Percentiles rank a stretch among this genome's conserved stretches.
These are phyloP conservation scores for Melanotaenia parkinsoni DNA, from an alignment of 2,797 vertebrate genomes.

Conservation along the genomic window DNA sequence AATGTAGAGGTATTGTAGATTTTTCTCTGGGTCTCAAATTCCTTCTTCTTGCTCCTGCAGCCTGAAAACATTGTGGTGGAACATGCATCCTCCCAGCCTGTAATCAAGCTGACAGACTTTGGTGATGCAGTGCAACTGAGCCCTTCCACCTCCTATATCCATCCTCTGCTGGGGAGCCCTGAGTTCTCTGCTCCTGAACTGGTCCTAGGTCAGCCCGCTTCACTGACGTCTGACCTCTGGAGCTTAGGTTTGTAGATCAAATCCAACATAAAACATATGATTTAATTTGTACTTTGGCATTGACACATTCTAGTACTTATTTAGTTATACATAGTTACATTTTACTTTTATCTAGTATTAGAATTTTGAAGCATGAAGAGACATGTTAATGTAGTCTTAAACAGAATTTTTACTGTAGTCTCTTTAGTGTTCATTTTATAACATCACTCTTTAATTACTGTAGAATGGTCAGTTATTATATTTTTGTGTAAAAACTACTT, in stretches of 20 bases:
- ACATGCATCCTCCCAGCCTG: conserved; percentile 88
- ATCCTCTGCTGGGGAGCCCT: conserved; percentile 91
- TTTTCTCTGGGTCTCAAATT: background rate
- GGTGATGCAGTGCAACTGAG: conserved; percentile 91
- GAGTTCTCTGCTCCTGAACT: conserved; percentile 95
- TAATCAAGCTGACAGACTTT: conserved; percentile 92
- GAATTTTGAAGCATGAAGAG: background rate
- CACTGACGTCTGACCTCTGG: conserved; percentile 92
- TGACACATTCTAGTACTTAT: background rate
- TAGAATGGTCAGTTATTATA: background rate
- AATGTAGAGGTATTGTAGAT: background rate
- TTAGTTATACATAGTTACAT: background rate
- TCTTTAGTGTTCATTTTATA: background rate
- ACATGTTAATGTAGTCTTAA: background rate
- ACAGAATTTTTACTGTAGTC: background rate
- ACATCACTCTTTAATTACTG: background rate
- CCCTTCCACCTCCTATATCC: conserved; percentile 84
- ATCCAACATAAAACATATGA: background rate
- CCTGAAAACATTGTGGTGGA: conserved; percentile 95
- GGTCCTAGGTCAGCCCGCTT: conserved; percentile 92
- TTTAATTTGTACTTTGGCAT: background rate
- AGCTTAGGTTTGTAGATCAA: conserved; percentile 84
- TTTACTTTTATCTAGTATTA: no score
- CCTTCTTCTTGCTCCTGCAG: conserved; percentile 67
- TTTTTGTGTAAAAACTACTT: background rate